A percentile compares a stretch with the other conserved stretches of the same genome.
Evolutionary conservation across 2,888 invertebrate species (phyloP).

Genomic region (Coenonympha arcania): DNA sequence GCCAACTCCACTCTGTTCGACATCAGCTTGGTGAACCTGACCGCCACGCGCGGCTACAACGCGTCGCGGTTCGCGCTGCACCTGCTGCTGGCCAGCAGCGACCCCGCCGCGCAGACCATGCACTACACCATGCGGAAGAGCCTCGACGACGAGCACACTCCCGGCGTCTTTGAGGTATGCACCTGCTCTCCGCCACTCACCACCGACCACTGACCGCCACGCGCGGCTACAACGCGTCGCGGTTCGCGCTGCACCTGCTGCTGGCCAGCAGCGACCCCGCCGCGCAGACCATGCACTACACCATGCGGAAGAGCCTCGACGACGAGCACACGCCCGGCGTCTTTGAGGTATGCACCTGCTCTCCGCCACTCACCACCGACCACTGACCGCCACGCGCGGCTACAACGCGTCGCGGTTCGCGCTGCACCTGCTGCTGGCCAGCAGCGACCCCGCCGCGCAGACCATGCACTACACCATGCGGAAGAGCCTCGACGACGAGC

Average conservation of each 20-base stretch:
- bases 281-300: conserved; percentile 50
- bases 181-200: no score
- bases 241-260: conserved; percentile 76
- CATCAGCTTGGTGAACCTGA: conserved; percentile 72
- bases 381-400: conserved; percentile 53
- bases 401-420: conserved; percentile 76
- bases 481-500: conserved; percentile 80
- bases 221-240: conserved; percentile 64
- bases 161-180: no score
- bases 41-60: conserved; percentile 58
- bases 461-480: conserved; percentile 56
- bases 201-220: no score
- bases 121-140: conserved; percentile 65
- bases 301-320: conserved; percentile 74
- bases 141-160: conserved; percentile 82
- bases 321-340: conserved; percentile 83
- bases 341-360: conserved; percentile 75
- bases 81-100: conserved; percentile 68
- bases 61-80: conserved; percentile 77
- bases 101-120: conserved; percentile 52
- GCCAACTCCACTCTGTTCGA: conserved; percentile 78
- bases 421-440: conserved; percentile 71
- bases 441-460: conserved; percentile 53
- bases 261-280: conserved; percentile 65
- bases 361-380: conserved; percentile 76